phyloP scores from a whole-genome alignment of 2,113 vertebrate genomes.

The Sinosuthora webbiana region DNA sequence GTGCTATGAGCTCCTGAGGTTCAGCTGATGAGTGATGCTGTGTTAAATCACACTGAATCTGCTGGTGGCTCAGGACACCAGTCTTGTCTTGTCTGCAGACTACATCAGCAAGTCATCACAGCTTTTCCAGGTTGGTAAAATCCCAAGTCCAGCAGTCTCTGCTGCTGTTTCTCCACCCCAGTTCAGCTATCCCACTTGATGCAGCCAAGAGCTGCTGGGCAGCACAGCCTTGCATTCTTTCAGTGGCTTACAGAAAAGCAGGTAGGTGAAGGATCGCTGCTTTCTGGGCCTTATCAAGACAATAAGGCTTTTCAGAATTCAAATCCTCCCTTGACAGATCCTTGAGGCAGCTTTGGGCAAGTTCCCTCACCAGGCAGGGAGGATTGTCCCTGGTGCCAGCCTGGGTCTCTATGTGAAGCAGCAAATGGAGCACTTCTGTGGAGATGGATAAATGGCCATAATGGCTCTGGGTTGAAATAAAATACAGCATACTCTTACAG shows the following conservation, averaged over 20 bases:
- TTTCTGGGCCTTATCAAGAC: neutral
- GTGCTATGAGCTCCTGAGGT: neutral
- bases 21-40: neutral
- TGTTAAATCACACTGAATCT: neutral
- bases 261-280: neutral
- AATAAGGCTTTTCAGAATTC: neutral
- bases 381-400: neutral
- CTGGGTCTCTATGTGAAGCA: neutral
- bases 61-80: neutral
- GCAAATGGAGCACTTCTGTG: neutral
- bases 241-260: neutral
- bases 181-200: neutral
- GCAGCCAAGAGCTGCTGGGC: neutral
- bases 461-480: constrained; percentile 14
- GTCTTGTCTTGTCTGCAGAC: neutral
- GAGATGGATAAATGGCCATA: neutral
- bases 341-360: neutral
- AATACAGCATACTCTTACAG: neutral
- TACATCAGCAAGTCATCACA: neutral
- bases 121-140: neutral
- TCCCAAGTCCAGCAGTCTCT: neutral
- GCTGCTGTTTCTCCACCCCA: neutral
- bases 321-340: neutral
- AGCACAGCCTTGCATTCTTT: neutral
- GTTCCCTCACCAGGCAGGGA: neutral